Evolutionary conservation across 2,113 vertebrate species (phyloP).

Genomic region (Lonchura striata): DNA sequence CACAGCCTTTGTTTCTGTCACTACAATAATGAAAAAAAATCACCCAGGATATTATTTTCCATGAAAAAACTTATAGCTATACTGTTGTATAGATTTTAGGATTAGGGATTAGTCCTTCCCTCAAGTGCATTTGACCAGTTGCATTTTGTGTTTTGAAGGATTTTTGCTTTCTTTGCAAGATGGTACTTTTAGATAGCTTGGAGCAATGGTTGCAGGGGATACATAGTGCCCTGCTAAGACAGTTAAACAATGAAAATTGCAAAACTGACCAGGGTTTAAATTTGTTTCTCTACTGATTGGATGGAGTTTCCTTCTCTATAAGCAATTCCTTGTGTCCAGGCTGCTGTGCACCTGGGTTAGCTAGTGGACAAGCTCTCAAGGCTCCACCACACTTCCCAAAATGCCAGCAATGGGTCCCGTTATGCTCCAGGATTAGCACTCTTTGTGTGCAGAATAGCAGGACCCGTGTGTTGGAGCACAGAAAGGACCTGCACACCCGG

Average conservation of each 20-base stretch:
- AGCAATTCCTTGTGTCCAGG: neutral
- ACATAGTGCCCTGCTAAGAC: neutral
- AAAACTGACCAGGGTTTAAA: neutral
- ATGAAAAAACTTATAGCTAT: neutral
- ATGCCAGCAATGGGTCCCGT: neutral
- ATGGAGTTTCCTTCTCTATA: neutral
- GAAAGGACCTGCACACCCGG: rapidly evolving
- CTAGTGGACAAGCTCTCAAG: neutral
- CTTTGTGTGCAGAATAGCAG: neutral
- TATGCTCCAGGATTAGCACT: neutral
- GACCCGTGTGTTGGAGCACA: neutral
- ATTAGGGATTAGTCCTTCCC: neutral
- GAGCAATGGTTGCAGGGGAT: neutral
- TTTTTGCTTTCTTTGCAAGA: neutral
- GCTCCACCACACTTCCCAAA: neutral
- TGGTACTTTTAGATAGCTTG: neutral
- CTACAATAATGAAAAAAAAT: neutral
- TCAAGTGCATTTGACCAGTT: neutral
- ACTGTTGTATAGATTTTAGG: neutral
- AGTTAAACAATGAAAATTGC: neutral
- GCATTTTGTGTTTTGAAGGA: neutral
- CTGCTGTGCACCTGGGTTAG: neutral
- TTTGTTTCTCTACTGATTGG: neutral
- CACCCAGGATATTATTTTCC: neutral
- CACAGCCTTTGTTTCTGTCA: neutral